Evolutionary conservation across 2,888 invertebrate species (phyloP).

Genomic region (Drosophila nr. fundita): DNA sequence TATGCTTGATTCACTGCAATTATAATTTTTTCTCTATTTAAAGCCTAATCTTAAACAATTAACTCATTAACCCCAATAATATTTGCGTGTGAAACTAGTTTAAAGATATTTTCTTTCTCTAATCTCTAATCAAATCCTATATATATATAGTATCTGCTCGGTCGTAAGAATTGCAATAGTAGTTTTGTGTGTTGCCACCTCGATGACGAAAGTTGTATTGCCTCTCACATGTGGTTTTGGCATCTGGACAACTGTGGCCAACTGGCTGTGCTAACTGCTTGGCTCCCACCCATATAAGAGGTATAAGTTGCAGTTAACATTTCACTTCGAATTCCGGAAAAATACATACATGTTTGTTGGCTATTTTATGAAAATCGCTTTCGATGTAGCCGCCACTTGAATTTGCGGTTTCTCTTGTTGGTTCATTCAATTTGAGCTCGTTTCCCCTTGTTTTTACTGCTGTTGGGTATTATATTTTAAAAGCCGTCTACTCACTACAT

Average conservation of each 20-base stretch:
- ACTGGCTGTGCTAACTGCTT: slow-evolving; percentile 4
- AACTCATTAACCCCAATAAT: neutral
- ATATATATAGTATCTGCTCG: neutral
- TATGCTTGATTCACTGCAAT: neutral
- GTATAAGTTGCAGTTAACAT: slow-evolving; percentile 51
- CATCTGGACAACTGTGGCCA: slow-evolving; percentile 2
- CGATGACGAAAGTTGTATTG: neutral
- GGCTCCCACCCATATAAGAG: slow-evolving; percentile 14
- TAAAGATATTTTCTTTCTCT: neutral
- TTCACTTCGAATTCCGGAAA: slow-evolving; percentile 21
- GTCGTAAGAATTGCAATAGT: slow-evolving; percentile 12
- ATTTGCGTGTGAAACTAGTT: neutral
- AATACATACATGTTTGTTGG: slow-evolving; percentile 20
- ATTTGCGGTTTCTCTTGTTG: slow-evolving; percentile 30
- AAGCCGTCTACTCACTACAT: neutral
- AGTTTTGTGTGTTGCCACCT: slow-evolving; percentile 7
- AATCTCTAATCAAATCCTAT: slow-evolving; percentile 1
- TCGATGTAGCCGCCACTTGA: slow-evolving; percentile 15
- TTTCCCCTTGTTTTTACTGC: slow-evolving; percentile 7
- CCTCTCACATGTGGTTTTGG: slow-evolving; percentile 3
- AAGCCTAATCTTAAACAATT: neutral
- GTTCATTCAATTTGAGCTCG: slow-evolving; percentile 1
- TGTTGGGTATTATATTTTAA: neutral
- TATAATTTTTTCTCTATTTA: neutral
- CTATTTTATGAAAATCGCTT: slow-evolving; percentile 40